Conservation (phyloP, 2,113 vertebrate species). For the Anguilla japonica region DNA sequence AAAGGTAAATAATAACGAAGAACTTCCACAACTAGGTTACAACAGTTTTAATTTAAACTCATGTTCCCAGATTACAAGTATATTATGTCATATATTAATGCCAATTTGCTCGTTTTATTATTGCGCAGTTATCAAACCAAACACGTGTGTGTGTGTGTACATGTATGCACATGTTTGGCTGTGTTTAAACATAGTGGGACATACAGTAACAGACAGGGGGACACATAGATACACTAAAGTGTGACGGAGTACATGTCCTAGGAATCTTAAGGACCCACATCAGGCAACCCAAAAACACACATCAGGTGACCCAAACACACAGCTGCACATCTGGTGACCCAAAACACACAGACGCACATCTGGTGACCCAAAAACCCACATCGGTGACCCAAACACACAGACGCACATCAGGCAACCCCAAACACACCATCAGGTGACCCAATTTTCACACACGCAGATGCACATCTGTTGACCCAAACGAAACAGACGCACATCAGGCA, state of each 20-base stretch:
- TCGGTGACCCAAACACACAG: too few relatives aligned
- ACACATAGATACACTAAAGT: constrained; percentile 28
- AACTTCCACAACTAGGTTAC: constrained; percentile 42
- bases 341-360: too few relatives aligned
- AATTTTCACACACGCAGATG: too few relatives aligned
- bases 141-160: constrained; percentile 12
- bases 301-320: not conserved
- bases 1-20: constrained; percentile 35
- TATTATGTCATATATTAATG: constrained; percentile 45
- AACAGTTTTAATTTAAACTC: constrained; percentile 40
- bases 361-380: too few relatives aligned
- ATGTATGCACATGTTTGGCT: constrained; percentile 30
- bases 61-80: constrained; percentile 47
- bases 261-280: constrained; percentile 3
- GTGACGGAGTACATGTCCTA: constrained; percentile 25
- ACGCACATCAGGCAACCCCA: constrained; percentile 3
- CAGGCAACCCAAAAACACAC: constrained; percentile 13
- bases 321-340: too few relatives aligned
- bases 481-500: not conserved
- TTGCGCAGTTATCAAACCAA: constrained; percentile 39
- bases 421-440: not conserved
- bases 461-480: too few relatives aligned
- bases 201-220: constrained; percentile 30
- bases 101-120: constrained; percentile 32
- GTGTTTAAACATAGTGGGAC: constrained; percentile 32